phyloP scores from a whole-genome alignment of 2,888 invertebrate genomes.

The Latheticus oryzae region DNA sequence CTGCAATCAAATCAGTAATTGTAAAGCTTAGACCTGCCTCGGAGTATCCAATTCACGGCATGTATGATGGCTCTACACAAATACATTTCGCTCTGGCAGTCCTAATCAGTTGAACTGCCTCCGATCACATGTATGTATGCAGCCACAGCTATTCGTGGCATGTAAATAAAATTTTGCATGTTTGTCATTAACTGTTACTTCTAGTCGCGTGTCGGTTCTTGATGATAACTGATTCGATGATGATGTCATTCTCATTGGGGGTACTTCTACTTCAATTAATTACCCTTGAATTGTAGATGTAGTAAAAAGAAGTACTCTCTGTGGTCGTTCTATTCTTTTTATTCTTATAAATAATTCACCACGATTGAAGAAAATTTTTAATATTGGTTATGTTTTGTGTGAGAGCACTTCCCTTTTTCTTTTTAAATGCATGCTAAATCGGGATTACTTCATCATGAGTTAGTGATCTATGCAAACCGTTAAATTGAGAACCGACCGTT shows the following conservation, averaged over 20 bases:
- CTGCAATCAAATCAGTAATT: constrained; percentile 59
- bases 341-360: not conserved
- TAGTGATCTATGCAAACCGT: constrained; percentile 15
- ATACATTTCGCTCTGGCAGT: constrained; percentile 65
- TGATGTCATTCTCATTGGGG: too few species aligned
- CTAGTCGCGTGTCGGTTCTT: constrained; percentile 53
- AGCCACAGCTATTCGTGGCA: constrained; percentile 62
- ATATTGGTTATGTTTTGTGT: constrained; percentile 31
- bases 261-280: constrained; percentile 6
- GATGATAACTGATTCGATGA: too few species aligned
- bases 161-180: constrained; percentile 59
- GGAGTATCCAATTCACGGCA: constrained; percentile 63
- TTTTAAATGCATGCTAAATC: constrained; percentile 23
- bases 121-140: constrained; percentile 62
- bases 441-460: not conserved
- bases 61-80: constrained; percentile 64
- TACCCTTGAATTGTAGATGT: too few species aligned
- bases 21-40: constrained; percentile 63
- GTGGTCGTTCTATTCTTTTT: constrained; percentile 8
- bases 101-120: constrained; percentile 59
- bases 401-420: constrained; percentile 33
- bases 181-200: constrained; percentile 49
- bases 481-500: constrained; percentile 52
- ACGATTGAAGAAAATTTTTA: constrained; percentile 8
- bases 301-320: not conserved